phyloP scores from a whole-genome alignment of 2,888 invertebrate species.

The Latrodectus hesperus region DNA sequence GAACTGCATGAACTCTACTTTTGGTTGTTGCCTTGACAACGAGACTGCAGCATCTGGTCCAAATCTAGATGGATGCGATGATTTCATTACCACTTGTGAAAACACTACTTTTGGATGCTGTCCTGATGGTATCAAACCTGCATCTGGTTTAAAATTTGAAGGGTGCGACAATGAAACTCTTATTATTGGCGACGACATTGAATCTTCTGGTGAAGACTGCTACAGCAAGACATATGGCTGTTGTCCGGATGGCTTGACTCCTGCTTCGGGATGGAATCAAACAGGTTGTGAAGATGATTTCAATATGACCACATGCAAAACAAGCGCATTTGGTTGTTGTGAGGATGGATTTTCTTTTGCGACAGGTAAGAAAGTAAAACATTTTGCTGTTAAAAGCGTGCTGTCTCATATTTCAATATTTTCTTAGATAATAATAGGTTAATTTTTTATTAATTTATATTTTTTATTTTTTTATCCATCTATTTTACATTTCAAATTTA shows the following conservation, averaged over 20 bases:
- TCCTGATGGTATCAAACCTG: slow-evolving; percentile 81
- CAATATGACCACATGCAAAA: slow-evolving; percentile 69
- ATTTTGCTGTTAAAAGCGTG: not conserved
- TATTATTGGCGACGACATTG: slow-evolving; percentile 49
- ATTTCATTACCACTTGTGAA: slow-evolving; percentile 61
- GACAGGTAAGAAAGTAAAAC: slow-evolving; percentile 53
- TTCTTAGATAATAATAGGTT: no score
- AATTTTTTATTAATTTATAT: no score
- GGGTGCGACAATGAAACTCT: slow-evolving; percentile 71
- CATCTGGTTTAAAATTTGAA: slow-evolving; percentile 70
- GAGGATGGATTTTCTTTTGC: slow-evolving; percentile 81
- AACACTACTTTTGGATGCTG: slow-evolving; percentile 83
- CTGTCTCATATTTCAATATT: no score
- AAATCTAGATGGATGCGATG: slow-evolving; percentile 38
- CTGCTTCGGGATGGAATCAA: slow-evolving; percentile 81
- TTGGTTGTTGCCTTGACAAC: slow-evolving; percentile 81
- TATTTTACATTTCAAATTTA: no score
- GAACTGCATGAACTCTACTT: slow-evolving; percentile 30
- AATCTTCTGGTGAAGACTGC: slow-evolving; percentile 36
- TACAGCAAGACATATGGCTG: slow-evolving; percentile 80
- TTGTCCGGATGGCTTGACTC: slow-evolving; percentile 87
- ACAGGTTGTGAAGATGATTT: slow-evolving; percentile 46
- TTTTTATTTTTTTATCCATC: no score
- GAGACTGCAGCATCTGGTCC: slow-evolving; percentile 84
- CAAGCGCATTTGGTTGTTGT: slow-evolving; percentile 83